Conservation (phyloP, 2,113 vertebrate species). For the Haemorhous mexicanus region DNA sequence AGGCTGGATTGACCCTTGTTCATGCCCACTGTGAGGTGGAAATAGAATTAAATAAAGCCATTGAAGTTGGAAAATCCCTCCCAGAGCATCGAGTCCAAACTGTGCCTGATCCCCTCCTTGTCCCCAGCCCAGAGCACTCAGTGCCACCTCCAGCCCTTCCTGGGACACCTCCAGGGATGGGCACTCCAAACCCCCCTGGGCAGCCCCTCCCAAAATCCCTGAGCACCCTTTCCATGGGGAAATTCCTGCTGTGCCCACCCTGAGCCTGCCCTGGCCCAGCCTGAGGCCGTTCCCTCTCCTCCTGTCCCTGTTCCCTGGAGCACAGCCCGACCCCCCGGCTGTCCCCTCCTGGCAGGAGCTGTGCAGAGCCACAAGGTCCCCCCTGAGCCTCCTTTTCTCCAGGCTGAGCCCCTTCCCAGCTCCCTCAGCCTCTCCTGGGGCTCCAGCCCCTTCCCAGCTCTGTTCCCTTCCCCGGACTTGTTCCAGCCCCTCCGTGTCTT, state of each 20-base stretch:
- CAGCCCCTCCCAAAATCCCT: background rate
- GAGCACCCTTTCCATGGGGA: background rate
- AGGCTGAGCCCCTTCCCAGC: background rate
- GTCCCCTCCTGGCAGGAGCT: background rate
- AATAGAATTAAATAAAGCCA: background rate
- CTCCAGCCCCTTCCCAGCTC: background rate
- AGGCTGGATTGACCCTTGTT: background rate
- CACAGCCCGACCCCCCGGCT: background rate
- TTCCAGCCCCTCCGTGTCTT: background rate
- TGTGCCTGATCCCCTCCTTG: fast-evolving
- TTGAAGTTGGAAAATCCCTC: fast-evolving
- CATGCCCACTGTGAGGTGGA: fast-evolving
- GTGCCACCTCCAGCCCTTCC: background rate
- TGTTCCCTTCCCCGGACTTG: fast-evolving
- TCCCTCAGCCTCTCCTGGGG: background rate
- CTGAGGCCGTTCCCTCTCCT: background rate
- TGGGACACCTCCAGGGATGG: background rate
- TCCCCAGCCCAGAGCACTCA: background rate
- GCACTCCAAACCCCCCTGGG: background rate
- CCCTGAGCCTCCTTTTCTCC: background rate
- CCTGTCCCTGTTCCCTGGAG: background rate
- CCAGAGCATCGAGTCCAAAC: fast-evolving
- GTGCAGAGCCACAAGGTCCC: background rate
- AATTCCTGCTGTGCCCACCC: background rate
- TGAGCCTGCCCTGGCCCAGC: background rate